phyloP scores from a whole-genome alignment of 2,888 invertebrate genomes.

The Prosopocoilus inquinatus region DNA sequence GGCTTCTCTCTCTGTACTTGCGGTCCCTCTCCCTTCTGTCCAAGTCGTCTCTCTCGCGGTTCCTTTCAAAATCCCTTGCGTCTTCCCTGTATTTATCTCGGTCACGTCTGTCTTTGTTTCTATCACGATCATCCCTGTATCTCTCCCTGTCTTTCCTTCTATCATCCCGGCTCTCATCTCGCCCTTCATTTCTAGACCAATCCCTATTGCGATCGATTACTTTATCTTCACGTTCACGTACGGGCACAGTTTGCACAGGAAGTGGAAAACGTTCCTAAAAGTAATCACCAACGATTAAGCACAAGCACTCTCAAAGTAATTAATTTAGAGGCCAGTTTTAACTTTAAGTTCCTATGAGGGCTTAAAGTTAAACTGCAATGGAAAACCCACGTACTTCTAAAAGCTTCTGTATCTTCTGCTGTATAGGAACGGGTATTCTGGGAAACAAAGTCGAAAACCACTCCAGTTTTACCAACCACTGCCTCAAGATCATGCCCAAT shows the following conservation, averaged over 20 bases:
- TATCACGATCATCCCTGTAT: slow-evolving; percentile 37
- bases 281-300: not conserved
- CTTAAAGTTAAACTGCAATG: no score
- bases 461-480: slow-evolving; percentile 92
- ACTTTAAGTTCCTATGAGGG: no score
- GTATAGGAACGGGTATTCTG: slow-evolving; percentile 96
- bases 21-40: slow-evolving; percentile 18
- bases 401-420: slow-evolving; percentile 83
- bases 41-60: slow-evolving; percentile 36
- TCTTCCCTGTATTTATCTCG: slow-evolving; percentile 19
- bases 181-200: slow-evolving; percentile 34
- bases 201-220: slow-evolving; percentile 6
- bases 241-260: slow-evolving; percentile 30
- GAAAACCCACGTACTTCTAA: slow-evolving; percentile 56
- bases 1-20: slow-evolving; percentile 20
- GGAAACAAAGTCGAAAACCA: slow-evolving; percentile 99
- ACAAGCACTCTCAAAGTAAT: no score
- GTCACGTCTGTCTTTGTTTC: slow-evolving; percentile 35
- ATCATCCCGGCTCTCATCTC: slow-evolving; percentile 40
- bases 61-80: slow-evolving; percentile 37
- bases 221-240: slow-evolving; percentile 10
- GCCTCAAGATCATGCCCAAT: slow-evolving; percentile 88
- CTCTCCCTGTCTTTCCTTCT: slow-evolving; percentile 28
- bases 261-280: slow-evolving; percentile 45
- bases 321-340: no score